Percentiles rank a stretch among this genome's conserved stretches.
phyloP scores from a whole-genome alignment of 2,797 vertebrate genomes.

The Hyperoplus lanceolatus region DNA sequence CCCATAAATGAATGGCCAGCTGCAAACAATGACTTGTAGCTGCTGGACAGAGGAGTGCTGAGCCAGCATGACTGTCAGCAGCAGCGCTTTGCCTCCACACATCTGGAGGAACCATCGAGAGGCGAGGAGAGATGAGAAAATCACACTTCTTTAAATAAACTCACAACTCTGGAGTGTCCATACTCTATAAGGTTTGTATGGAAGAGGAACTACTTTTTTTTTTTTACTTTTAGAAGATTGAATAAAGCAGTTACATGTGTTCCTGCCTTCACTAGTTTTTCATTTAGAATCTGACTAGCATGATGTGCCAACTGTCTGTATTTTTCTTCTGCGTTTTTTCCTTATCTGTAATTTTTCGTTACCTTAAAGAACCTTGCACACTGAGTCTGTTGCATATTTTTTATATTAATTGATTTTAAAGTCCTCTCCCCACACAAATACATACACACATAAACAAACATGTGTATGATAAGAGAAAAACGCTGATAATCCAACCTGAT shows the following conservation, averaged over 20 bases:
- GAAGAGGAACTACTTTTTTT: slow-evolving; percentile 30
- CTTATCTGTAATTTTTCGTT: too few species aligned
- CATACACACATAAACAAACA: too few species aligned
- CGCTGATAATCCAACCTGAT: too few species aligned
- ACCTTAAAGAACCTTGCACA: too few species aligned
- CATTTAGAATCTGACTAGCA: not conserved
- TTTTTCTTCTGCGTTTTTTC: too few species aligned
- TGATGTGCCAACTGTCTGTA: not conserved
- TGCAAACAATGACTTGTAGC: slow-evolving; percentile 96
- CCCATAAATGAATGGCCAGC: slow-evolving; percentile 96
- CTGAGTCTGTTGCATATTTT: too few species aligned
- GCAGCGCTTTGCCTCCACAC: slow-evolving; percentile 89
- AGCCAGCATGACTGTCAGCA: slow-evolving; percentile 91
- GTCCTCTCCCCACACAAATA: too few species aligned
- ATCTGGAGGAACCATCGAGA: slow-evolving; percentile 96
- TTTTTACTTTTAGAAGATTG: slow-evolving; percentile 38
- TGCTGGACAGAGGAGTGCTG: slow-evolving; percentile 94
- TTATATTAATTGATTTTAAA: too few species aligned
- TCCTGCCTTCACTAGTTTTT: slow-evolving; percentile 5
- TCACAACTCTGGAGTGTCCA: slow-evolving; percentile 71
- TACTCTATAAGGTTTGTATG: slow-evolving; percentile 33
- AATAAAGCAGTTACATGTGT: slow-evolving; percentile 15
- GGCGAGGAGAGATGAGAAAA: slow-evolving; percentile 85
- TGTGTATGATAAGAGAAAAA: not conserved
- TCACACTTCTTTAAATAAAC: slow-evolving; percentile 92